These are phyloP conservation scores for Thecophora atra DNA, from an alignment of 2,888 invertebrate species.

Conservation along the genomic window DNA sequence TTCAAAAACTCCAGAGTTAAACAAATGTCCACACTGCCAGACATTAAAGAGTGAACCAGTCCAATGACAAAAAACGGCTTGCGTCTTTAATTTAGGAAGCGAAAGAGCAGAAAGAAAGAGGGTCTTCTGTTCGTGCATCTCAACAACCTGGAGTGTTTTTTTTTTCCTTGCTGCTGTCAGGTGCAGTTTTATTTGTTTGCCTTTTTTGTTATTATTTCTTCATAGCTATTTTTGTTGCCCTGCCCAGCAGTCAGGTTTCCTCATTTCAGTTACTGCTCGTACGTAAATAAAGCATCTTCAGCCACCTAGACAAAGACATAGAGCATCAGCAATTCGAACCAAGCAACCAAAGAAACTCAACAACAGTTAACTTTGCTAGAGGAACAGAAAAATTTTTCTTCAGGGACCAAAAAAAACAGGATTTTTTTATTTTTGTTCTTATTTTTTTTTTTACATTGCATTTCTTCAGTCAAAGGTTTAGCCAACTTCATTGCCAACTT, in stretches of 20 bases:
- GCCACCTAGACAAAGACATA: not conserved
- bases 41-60: slow-evolving; percentile 34
- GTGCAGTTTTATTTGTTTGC: slow-evolving; percentile 42
- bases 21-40: not conserved
- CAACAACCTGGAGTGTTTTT: slow-evolving; percentile 17
- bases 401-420: not conserved
- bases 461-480: not conserved
- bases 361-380: slow-evolving; percentile 12
- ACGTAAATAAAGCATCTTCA: not conserved
- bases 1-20: not conserved
- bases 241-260: not conserved
- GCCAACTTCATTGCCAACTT: slow-evolving; percentile 11
- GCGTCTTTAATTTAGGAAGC: not conserved
- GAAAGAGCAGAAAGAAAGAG: not conserved
- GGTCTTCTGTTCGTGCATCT: slow-evolving; percentile 39
- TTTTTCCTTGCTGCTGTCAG: slow-evolving; percentile 35
- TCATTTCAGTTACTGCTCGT: not conserved
- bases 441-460: too few species aligned
- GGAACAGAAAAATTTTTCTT: not conserved
- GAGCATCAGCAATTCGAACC: not conserved
- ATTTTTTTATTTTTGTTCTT: not conserved
- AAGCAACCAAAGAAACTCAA: not conserved
- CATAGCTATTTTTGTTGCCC: not conserved
- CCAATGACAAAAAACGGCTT: slow-evolving; percentile 9
- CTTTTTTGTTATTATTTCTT: not conserved